Evolutionary conservation across 2,888 invertebrate species (phyloP).

Genomic region (Matsumyia berberina): DNA sequence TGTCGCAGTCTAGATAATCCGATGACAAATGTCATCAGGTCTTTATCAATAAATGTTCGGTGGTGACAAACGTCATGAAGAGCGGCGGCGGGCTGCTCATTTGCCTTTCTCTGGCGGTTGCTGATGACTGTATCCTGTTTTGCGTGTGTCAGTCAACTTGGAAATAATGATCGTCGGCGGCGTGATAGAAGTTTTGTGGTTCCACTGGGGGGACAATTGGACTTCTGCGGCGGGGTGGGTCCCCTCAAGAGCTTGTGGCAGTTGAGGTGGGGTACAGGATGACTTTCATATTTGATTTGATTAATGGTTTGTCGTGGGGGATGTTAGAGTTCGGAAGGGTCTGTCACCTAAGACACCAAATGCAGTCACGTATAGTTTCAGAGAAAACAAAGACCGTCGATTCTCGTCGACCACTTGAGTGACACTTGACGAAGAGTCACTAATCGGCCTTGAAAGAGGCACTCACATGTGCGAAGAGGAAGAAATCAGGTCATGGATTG

Average conservation of each 20-base stretch:
- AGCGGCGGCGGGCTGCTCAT: conserved; percentile 62
- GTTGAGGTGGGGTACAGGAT: too few species aligned
- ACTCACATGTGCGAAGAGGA: conserved; percentile 22
- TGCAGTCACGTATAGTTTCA: conserved; percentile 17
- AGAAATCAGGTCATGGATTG: conserved; percentile 66
- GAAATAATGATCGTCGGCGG: conserved; percentile 40
- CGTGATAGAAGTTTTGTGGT: conserved; percentile 27
- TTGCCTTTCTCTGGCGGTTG: conserved; percentile 37
- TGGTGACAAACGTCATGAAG: conserved; percentile 66
- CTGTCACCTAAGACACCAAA: too few species aligned
- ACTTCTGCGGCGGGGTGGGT: too few species aligned
- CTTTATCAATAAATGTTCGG: conserved; percentile 70
- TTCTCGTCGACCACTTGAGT: conserved; percentile 38
- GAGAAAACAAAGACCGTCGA: conserved; percentile 24
- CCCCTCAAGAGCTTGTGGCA: too few species aligned
- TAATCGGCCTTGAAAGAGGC: conserved; percentile 73
- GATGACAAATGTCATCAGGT: conserved; percentile 70
- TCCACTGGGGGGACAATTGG: too few species aligned
- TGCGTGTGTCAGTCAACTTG: conserved; percentile 52
- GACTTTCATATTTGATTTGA: neutral
- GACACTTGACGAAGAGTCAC: conserved; percentile 67
- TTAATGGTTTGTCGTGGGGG: neutral
- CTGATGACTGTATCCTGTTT: conserved; percentile 59
- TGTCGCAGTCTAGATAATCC: conserved; percentile 69
- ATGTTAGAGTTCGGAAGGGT: too few species aligned